These are phyloP conservation scores for Leucophora obtusa DNA, from an alignment of 2,888 invertebrate species.

Conservation along the genomic window DNA sequence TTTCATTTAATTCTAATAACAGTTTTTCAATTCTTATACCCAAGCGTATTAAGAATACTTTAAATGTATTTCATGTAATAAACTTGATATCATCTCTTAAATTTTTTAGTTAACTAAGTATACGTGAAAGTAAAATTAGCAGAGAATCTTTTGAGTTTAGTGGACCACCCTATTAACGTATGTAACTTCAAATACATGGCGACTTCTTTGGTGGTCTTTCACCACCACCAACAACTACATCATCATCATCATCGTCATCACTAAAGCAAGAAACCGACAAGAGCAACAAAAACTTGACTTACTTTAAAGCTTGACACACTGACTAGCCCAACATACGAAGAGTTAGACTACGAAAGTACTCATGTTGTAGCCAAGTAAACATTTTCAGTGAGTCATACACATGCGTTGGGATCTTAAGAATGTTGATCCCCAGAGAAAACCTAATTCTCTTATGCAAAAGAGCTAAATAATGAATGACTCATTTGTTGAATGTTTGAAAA, in stretches of 20 bases:
- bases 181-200: constrained; percentile 62
- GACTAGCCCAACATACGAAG: constrained; percentile 21
- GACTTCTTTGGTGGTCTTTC: constrained; percentile 64
- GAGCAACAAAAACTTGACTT: constrained; percentile 54
- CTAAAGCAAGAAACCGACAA: constrained; percentile 50
- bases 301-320: constrained; percentile 62
- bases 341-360: neutral
- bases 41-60: neutral
- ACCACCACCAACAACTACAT: constrained; percentile 48
- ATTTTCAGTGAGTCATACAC: constrained; percentile 46
- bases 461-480: constrained; percentile 42
- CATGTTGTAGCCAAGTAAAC: constrained; percentile 1
- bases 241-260: constrained; percentile 56
- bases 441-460: constrained; percentile 29
- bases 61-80: neutral
- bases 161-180: constrained; percentile 62
- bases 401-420: constrained; percentile 7
- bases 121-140: constrained; percentile 50
- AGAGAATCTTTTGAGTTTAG: constrained; percentile 28
- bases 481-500: neutral
- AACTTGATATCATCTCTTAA: neutral
- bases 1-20: neutral
- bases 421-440: constrained; percentile 3
- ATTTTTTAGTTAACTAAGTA: neutral
- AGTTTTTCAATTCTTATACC: neutral